Percentiles rank a stretch among this genome's conserved stretches.
phyloP scores from a whole-genome alignment of 2,888 invertebrate species.

The Polia nebulosa region DNA sequence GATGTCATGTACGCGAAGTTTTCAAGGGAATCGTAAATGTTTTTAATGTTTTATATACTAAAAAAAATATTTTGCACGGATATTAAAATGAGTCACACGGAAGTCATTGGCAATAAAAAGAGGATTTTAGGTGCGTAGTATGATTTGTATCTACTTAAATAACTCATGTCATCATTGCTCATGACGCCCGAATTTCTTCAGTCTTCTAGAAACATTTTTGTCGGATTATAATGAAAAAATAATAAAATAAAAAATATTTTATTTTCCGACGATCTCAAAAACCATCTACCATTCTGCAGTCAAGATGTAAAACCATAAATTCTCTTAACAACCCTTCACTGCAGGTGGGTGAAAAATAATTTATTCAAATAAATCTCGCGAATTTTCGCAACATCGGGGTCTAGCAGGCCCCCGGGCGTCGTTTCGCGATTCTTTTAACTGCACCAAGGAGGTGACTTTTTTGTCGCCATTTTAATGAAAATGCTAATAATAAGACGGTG shows the following conservation, averaged over 20 bases:
- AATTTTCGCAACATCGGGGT: conserved; percentile 80
- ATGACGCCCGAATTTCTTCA: not conserved
- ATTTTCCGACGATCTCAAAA: conserved; percentile 45
- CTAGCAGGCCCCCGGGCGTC: conserved; percentile 85
- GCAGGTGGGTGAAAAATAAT: conserved; percentile 88
- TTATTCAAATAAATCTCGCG: conserved; percentile 90
- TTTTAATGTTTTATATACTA: conserved; percentile 62
- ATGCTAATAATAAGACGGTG: conserved; percentile 78
- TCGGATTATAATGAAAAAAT: conserved; percentile 11
- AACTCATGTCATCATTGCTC: not conserved
- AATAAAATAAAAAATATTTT: conserved; percentile 38
- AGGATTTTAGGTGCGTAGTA: not conserved
- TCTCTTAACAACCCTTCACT: conserved; percentile 87
- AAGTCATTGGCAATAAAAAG: conserved; percentile 40
- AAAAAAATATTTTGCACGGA: conserved; percentile 46
- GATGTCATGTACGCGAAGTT: conserved; percentile 82
- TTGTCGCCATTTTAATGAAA: conserved; percentile 84
- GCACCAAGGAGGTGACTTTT: conserved; percentile 80
- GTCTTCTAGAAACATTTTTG: not conserved
- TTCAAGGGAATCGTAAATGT: conserved; percentile 75
- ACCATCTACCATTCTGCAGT: conserved; percentile 61
- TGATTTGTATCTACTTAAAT: too few relatives aligned
- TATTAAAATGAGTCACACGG: conserved; percentile 56
- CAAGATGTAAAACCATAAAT: conserved; percentile 81
- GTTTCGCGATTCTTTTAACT: conserved; percentile 86